Evolutionary conservation across 1,140 invertebrate genomes (phyloP).

Genomic region (Trichonephila inaurata): DNA sequence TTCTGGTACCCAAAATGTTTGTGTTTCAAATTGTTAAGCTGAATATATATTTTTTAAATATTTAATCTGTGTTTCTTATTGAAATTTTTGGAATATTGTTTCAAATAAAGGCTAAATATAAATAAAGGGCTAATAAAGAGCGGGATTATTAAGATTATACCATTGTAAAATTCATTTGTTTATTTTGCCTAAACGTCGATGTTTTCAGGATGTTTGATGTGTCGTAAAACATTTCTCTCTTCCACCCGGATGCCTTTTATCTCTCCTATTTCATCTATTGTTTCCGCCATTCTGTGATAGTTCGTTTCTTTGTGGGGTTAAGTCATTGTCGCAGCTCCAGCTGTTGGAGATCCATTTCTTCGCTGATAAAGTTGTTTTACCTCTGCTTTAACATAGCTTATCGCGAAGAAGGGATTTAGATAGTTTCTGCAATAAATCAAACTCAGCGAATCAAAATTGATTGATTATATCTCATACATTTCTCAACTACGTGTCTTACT

Average conservation of each 20-base stretch:
- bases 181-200: conserved; percentile 82
- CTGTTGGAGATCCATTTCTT: not conserved
- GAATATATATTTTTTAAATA: no score
- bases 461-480: not conserved
- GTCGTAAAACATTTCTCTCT: not conserved
- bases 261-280: not conserved
- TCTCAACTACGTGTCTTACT: no score
- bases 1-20: no score
- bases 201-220: conserved; percentile 81
- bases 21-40: no score
- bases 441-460: not conserved
- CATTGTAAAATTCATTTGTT: not conserved
- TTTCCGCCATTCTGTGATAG: not conserved
- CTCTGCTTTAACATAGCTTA: not conserved
- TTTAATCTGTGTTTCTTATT: no score
- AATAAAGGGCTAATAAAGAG: no score
- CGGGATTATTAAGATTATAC: no score
- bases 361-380: not conserved
- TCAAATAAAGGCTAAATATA: no score
- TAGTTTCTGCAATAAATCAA: not conserved
- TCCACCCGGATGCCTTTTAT: not conserved
- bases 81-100: no score
- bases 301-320: not conserved
- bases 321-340: not conserved
- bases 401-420: not conserved